A percentile compares a stretch with the other conserved stretches of the same genome.
phyloP scores from a whole-genome alignment of 2,888 invertebrate species.

The Caenorhabditis sinica region DNA sequence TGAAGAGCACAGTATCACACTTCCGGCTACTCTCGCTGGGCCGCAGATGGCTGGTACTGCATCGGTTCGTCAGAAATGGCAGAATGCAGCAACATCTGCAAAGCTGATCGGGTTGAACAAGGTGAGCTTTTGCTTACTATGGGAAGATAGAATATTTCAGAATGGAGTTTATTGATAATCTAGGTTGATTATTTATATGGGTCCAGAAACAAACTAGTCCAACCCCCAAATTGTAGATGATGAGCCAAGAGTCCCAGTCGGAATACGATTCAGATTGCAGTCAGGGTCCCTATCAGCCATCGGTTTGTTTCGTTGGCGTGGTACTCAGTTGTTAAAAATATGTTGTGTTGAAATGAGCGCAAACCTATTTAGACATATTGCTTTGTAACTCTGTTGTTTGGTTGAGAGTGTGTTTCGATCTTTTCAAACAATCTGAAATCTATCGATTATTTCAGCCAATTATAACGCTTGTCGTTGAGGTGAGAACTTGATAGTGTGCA shows the following conservation, averaged over 20 bases:
- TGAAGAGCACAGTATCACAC: conserved; percentile 79
- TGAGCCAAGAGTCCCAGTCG: conserved; percentile 59
- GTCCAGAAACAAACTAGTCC: neutral
- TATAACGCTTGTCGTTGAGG: conserved; percentile 70
- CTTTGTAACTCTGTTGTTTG: conserved; percentile 5
- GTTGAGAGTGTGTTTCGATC: conserved; percentile 17
- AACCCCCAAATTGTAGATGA: conserved; percentile 45
- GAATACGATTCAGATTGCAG: conserved; percentile 63
- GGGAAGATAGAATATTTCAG: neutral
- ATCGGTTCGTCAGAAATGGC: conserved; percentile 76
- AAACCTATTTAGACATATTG: neutral
- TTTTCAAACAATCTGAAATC: conserved; percentile 5
- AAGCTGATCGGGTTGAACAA: conserved; percentile 77
- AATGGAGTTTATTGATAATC: neutral
- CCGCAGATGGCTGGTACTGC: conserved; percentile 64
- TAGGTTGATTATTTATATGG: neutral
- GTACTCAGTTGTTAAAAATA: conserved; percentile 5
- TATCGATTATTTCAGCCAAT: conserved; percentile 59
- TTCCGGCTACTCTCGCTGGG: conserved; percentile 74
- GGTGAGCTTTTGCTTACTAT: conserved; percentile 43
- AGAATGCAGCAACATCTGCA: conserved; percentile 80
- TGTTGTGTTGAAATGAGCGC: neutral
- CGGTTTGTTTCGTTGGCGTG: conserved; percentile 50
- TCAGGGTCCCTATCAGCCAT: conserved; percentile 33
- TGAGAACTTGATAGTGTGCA: conserved; percentile 50